These are phyloP conservation scores for Melieria crassipennis DNA, from an alignment of 2,888 invertebrate genomes.

Conservation along the genomic window DNA sequence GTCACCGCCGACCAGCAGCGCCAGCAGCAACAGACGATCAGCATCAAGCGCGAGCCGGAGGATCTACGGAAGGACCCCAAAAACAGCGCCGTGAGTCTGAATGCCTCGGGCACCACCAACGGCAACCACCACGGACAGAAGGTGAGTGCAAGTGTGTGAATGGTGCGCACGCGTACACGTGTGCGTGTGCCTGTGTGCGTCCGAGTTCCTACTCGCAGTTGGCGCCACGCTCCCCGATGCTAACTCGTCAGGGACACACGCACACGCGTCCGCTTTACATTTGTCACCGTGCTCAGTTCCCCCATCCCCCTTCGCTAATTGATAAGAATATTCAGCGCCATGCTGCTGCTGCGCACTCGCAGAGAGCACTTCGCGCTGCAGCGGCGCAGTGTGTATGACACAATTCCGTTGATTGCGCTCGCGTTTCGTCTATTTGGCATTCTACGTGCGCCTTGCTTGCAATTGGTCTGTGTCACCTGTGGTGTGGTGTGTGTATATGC, in stretches of 20 bases:
- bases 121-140: constrained; percentile 59
- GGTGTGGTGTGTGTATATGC: constrained; percentile 22
- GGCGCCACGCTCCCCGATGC: neutral
- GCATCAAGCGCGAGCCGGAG: constrained; percentile 67
- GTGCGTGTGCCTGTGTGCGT: too few species aligned
- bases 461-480: constrained; percentile 52
- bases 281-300: neutral
- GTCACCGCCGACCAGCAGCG: constrained; percentile 58
- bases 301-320: neutral
- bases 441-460: constrained; percentile 42
- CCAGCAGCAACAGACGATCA: constrained; percentile 60
- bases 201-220: neutral
- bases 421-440: constrained; percentile 40
- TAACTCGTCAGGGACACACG: neutral
- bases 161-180: too few species aligned
- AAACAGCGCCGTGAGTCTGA: constrained; percentile 57
- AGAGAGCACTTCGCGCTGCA: too few species aligned
- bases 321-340: too few species aligned
- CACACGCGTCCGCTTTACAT: neutral
- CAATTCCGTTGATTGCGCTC: constrained; percentile 23
- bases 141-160: constrained; percentile 54
- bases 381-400: neutral
- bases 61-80: constrained; percentile 67
- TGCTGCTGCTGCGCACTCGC: too few species aligned
- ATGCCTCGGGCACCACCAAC: constrained; percentile 47